Conservation (phyloP, 2,113 vertebrate species). For the Thunnus thynnus region DNA sequence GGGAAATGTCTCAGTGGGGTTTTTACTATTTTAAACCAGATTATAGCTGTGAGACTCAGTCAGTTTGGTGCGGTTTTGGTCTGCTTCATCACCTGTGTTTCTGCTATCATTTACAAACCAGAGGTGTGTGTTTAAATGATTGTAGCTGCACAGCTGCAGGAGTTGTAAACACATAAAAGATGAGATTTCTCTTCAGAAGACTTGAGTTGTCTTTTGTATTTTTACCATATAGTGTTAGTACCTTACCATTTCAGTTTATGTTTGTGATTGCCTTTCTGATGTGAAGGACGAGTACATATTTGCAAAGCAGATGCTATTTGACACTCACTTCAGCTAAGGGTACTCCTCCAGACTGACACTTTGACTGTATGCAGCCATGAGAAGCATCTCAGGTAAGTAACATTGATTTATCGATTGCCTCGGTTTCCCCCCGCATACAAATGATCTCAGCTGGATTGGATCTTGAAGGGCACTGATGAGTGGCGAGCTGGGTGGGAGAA, state of each 20-base stretch:
- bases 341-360: slow-evolving; percentile 10
- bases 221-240: not conserved
- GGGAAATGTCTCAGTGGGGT: slow-evolving; percentile 34
- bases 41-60: slow-evolving; percentile 26
- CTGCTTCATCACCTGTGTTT: not conserved
- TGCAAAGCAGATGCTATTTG: slow-evolving; percentile 29
- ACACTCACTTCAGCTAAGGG: slow-evolving; percentile 2
- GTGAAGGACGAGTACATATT: slow-evolving; percentile 13
- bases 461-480: slow-evolving; percentile 53
- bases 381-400: slow-evolving; percentile 23
- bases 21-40: slow-evolving; percentile 45
- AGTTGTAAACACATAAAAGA: too few species aligned
- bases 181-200: too few species aligned
- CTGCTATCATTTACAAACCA: slow-evolving; percentile 6
- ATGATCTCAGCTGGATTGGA: slow-evolving; percentile 22
- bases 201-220: too few species aligned
- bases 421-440: not conserved
- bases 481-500: slow-evolving; percentile 32
- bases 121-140: not conserved
- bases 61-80: slow-evolving; percentile 8
- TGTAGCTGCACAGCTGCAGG: too few species aligned
- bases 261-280: not conserved
- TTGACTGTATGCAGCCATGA: not conserved
- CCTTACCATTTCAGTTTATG: not conserved
- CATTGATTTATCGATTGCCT: slow-evolving; percentile 45